These are phyloP conservation scores for Lysiphlebus fabarum DNA, from an alignment of 1,140 invertebrate species.

Conservation along the genomic window DNA sequence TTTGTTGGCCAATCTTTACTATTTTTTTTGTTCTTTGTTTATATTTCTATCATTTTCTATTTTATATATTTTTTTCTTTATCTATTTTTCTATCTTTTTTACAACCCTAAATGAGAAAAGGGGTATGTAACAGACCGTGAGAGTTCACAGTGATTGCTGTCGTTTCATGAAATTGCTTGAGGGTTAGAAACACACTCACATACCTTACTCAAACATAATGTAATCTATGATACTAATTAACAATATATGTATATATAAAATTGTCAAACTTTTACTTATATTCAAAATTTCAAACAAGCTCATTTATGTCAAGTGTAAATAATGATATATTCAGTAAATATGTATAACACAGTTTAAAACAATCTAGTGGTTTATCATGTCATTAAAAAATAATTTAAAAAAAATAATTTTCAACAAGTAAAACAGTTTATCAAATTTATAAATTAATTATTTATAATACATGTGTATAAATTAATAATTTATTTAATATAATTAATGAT, in stretches of 20 bases:
- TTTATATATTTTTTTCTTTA: background rate
- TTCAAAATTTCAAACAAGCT: background rate
- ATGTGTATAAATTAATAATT: no score
- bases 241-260: background rate
- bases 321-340: no score
- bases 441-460: no score
- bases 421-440: no score
- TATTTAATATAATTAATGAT: no score
- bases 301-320: background rate
- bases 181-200: background rate
- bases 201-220: conserved; percentile 18
- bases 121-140: background rate
- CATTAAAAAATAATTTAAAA: no score
- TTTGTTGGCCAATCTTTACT: conserved; percentile 7
- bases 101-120: conserved; percentile 1
- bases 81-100: background rate
- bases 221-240: conserved; percentile 15
- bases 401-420: no score
- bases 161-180: conserved; percentile 22
- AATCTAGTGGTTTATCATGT: no score
- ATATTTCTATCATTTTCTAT: no score
- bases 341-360: no score
- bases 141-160: conserved; percentile 19
- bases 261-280: background rate
- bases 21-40: background rate